Percentiles rank a stretch among this genome's conserved stretches.
phyloP scores from a whole-genome alignment of 2,797 vertebrate genomes.

The Myotis findleyi region DNA sequence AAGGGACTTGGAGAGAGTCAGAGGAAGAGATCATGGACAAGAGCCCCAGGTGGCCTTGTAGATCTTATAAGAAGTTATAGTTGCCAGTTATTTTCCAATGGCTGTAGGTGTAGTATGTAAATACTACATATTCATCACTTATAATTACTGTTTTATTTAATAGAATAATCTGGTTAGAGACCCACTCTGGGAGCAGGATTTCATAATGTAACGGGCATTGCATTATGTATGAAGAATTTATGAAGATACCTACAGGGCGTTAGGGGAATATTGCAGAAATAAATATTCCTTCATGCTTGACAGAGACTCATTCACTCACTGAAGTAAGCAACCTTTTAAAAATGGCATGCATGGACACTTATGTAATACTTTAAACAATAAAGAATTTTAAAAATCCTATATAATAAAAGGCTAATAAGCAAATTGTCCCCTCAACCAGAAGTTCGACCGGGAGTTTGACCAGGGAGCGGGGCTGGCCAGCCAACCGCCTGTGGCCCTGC shows the following conservation, averaged over 20 bases:
- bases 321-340: not conserved
- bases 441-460: too few relatives aligned
- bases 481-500: too few relatives aligned
- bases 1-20: not conserved
- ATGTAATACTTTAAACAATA: too few relatives aligned
- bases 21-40: not conserved
- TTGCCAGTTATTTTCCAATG: not conserved
- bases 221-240: slow-evolving; percentile 12
- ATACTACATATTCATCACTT: not conserved
- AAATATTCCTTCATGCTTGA: not conserved
- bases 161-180: not conserved
- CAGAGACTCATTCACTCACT: not conserved
- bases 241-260: not conserved
- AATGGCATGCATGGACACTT: not conserved
- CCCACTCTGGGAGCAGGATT: not conserved
- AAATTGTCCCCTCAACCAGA: too few relatives aligned
- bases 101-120: not conserved
- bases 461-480: too few relatives aligned
- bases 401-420: too few relatives aligned
- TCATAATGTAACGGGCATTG: not conserved
- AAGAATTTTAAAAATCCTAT: too few relatives aligned
- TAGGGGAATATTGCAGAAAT: not conserved
- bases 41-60: not conserved
- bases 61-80: not conserved
- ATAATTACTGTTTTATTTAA: not conserved